These are phyloP conservation scores for Latrodectus elegans DNA, from an alignment of 2,888 invertebrate genomes.

Conservation along the genomic window DNA sequence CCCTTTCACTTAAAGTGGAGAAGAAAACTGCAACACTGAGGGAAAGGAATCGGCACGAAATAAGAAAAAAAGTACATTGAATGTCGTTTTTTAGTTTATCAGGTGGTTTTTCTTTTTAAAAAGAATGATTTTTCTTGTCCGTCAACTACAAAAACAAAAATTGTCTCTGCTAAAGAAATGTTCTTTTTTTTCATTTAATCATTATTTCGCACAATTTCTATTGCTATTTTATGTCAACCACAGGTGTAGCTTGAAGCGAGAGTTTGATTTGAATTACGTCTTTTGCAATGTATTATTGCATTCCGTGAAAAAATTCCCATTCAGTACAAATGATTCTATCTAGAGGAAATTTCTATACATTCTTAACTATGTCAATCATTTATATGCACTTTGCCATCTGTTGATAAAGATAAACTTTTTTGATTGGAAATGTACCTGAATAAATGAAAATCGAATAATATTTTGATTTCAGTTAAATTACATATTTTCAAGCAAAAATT, in stretches of 20 bases:
- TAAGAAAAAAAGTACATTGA: constrained; percentile 33
- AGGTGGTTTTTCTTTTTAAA: constrained; percentile 34
- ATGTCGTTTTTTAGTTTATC: constrained; percentile 52
- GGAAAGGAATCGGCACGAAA: constrained; percentile 6
- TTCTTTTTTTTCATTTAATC: not conserved
- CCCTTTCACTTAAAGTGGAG: constrained; percentile 18
- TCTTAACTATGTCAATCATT: too few species aligned
- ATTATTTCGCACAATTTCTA: not conserved
- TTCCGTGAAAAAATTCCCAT: too few species aligned
- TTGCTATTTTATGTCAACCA: not conserved
- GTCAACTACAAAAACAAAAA: not conserved
- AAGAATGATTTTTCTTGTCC: constrained; percentile 45
- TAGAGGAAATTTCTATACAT: too few species aligned
- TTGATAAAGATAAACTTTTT: too few species aligned
- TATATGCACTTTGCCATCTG: too few species aligned
- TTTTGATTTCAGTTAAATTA: too few species aligned
- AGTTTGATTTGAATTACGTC: not conserved
- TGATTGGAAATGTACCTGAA: too few species aligned
- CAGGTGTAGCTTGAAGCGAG: not conserved
- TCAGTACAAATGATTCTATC: too few species aligned
- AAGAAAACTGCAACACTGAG: constrained; percentile 19
- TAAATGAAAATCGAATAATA: too few species aligned
- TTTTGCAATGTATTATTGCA: not conserved
- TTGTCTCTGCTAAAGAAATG: not conserved
- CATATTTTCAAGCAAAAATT: too few species aligned